These are phyloP conservation scores for Ovis canadensis DNA, from an alignment of 2,113 vertebrate genomes.

Conservation along the genomic window DNA sequence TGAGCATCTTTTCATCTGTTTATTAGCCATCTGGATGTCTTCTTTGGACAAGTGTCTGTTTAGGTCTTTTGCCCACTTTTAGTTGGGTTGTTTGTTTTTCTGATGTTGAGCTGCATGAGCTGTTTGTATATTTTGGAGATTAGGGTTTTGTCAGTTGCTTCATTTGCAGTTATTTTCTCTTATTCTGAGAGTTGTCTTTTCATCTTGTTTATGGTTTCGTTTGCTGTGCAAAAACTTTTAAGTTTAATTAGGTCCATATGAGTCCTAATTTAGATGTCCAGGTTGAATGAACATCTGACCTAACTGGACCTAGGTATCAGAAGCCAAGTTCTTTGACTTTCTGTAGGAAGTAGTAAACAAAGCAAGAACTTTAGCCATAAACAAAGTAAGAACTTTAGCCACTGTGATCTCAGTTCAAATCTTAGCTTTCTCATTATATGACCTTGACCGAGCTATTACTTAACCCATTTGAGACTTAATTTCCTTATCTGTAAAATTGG, in stretches of 20 bases:
- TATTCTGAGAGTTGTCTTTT: neutral
- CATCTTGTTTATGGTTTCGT: neutral
- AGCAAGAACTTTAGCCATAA: neutral
- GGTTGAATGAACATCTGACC: neutral
- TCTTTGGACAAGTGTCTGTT: neutral
- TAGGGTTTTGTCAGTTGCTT: neutral
- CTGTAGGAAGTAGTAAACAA: neutral
- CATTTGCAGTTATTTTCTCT: neutral
- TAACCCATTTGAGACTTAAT: neutral
- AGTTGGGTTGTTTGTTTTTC: neutral
- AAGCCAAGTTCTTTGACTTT: neutral
- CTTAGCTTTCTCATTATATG: neutral
- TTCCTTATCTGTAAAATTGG: neutral
- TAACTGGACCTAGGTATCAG: neutral
- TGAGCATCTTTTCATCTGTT: neutral
- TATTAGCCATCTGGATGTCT: neutral
- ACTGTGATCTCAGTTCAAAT: neutral
- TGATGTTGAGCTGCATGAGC: neutral
- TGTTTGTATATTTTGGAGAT: neutral
- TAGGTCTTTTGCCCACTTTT: neutral
- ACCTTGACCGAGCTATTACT: neutral
- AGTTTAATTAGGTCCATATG: neutral
- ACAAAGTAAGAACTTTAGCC: neutral
- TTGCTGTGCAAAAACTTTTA: neutral
- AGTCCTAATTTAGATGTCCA: neutral